These are phyloP conservation scores for Megalurothrips usitatus DNA, from an alignment of 2,888 invertebrate genomes.

Conservation along the genomic window DNA sequence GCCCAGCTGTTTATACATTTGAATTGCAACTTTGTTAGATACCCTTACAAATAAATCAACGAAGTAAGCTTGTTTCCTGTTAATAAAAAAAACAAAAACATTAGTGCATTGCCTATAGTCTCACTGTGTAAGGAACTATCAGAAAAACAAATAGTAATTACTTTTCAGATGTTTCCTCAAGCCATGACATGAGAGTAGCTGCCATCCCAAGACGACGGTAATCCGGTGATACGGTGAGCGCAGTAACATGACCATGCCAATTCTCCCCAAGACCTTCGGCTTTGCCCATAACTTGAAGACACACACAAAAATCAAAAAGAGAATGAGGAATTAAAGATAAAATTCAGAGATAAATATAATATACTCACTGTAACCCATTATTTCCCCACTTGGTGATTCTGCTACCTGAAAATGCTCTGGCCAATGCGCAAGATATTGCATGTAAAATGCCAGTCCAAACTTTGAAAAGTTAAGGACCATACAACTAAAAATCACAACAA, in stretches of 20 bases:
- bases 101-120: too few relatives aligned
- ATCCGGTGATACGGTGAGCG: slow-evolving; percentile 91
- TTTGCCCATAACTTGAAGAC: slow-evolving; percentile 91
- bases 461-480: slow-evolving; percentile 39
- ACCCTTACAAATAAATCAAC: slow-evolving; percentile 98
- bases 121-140: background rate
- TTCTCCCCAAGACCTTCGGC: slow-evolving; percentile 93
- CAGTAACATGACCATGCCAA: slow-evolving; percentile 99
- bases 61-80: slow-evolving; percentile 91
- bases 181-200: slow-evolving; percentile 84
- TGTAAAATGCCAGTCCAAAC: slow-evolving; percentile 91
- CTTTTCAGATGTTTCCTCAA: slow-evolving; percentile 96
- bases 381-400: slow-evolving; percentile 91
- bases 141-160: slow-evolving; percentile 46
- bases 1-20: slow-evolving; percentile 94
- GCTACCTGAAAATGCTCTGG: slow-evolving; percentile 98
- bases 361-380: slow-evolving; percentile 96
- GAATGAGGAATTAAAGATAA: background rate
- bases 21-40: slow-evolving; percentile 94
- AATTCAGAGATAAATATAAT: background rate
- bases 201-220: slow-evolving; percentile 90
- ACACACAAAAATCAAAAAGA: background rate
- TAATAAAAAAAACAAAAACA: slow-evolving; percentile 44
- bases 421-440: slow-evolving; percentile 97
- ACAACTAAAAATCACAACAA: background rate